Percentiles rank a stretch among this genome's conserved stretches.
Conservation (phyloP, 2,888 invertebrate species). For the Melinaea marsaeus region DNA sequence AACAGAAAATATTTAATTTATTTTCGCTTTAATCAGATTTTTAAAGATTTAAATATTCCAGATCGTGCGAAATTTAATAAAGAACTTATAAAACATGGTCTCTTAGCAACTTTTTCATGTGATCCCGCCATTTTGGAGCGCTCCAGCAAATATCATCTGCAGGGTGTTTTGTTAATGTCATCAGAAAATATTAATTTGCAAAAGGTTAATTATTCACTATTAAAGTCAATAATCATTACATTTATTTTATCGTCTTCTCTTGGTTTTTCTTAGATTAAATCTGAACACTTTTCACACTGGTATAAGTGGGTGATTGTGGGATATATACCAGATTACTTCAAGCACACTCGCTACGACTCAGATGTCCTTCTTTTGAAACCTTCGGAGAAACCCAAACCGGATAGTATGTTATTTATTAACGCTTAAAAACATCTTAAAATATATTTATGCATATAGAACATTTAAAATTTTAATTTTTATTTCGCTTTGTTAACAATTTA, state of each 20-base stretch:
- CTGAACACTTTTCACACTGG: conserved; percentile 44
- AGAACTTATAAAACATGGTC: conserved; percentile 42
- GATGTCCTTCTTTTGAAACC: conserved; percentile 44
- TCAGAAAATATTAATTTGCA: conserved; percentile 32
- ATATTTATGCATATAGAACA: too few species aligned
- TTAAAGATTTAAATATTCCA: conserved; percentile 28
- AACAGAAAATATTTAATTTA: conserved; percentile 7
- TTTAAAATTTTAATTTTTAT: too few species aligned
- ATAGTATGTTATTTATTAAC: conserved; percentile 3
- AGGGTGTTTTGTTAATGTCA: conserved; percentile 52
- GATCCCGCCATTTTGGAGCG: conserved; percentile 37
- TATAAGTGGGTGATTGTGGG: conserved; percentile 58
- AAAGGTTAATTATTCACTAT: conserved; percentile 32
- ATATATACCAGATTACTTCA: conserved; percentile 39
- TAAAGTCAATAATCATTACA: background rate
- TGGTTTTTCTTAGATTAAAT: conserved; percentile 38
- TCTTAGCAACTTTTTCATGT: conserved; percentile 47
- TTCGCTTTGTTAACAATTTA: too few species aligned
- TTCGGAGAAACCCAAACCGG: background rate
- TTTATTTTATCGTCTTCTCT: background rate
- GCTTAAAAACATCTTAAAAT: too few species aligned
- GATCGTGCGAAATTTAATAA: conserved; percentile 49
- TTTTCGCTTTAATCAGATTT: background rate
- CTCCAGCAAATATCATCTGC: conserved; percentile 36
- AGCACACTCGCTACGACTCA: conserved; percentile 49